Conservation (phyloP, 2,888 invertebrate genomes). For the Cotesia congregata region DNA sequence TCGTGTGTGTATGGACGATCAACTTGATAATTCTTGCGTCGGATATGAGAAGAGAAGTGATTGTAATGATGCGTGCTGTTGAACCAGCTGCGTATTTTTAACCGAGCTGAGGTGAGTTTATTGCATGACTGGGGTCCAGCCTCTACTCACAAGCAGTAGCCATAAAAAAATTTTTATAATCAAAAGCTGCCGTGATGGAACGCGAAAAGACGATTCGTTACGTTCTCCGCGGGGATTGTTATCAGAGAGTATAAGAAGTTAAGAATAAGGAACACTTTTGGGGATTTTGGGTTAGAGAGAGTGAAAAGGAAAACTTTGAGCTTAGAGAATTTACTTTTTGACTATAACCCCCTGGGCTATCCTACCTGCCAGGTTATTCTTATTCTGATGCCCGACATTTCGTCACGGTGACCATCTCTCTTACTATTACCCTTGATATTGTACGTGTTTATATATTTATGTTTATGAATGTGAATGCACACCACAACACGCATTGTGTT, state of each 20-base stretch:
- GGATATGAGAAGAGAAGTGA: no score
- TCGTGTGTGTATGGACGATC: background rate
- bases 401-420: conserved; percentile 48
- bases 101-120: background rate
- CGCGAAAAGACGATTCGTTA: conserved; percentile 68
- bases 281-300: conserved; percentile 18
- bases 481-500: conserved; percentile 24
- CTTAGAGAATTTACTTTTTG: background rate
- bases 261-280: no score
- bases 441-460: background rate
- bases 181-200: conserved; percentile 50
- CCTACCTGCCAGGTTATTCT: conserved; percentile 37
- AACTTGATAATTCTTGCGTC: no score
- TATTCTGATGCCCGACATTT: conserved; percentile 46
- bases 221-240: conserved; percentile 55
- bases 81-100: background rate
- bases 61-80: background rate
- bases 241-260: conserved; percentile 51
- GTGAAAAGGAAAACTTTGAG: conserved; percentile 41
- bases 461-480: background rate
- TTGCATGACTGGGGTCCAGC: background rate
- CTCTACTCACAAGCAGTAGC: background rate
- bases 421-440: background rate
- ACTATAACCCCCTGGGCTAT: conserved; percentile 25
- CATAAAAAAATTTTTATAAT: background rate